Percentiles rank a stretch among this genome's conserved stretches.
phyloP scores from a whole-genome alignment of 2,888 invertebrate species.

The Nomada lathburiana region DNA sequence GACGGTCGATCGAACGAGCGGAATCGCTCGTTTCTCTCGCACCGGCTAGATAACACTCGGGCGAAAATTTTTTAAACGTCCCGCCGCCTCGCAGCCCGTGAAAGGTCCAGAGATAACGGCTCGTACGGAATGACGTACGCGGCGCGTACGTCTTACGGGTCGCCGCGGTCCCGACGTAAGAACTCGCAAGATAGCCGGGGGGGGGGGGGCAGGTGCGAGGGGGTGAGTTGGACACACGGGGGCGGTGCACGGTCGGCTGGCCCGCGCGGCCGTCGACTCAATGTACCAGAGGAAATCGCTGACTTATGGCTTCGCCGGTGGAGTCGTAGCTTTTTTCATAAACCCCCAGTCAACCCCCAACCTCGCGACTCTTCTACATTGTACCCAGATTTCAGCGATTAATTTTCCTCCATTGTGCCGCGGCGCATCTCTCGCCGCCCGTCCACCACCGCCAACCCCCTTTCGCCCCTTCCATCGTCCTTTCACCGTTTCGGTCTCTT shows the following conservation, averaged over 20 bases:
- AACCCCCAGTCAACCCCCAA: slow-evolving; percentile 76
- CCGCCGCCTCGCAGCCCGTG: slow-evolving; percentile 42
- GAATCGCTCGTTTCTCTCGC: slow-evolving; percentile 65
- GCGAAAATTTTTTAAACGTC: slow-evolving; percentile 78
- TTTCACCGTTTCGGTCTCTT: neutral
- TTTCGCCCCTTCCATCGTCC: neutral
- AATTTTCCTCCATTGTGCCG: slow-evolving; percentile 82
- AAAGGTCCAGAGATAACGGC: slow-evolving; percentile 80
- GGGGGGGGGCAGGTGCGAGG: too few species aligned
- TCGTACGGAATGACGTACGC: slow-evolving; percentile 79
- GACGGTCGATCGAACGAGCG: neutral
- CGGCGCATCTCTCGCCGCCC: slow-evolving; percentile 67
- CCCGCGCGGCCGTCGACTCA: slow-evolving; percentile 77
- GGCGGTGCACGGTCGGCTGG: slow-evolving; percentile 47
- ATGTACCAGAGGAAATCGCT: slow-evolving; percentile 84
- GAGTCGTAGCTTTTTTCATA: slow-evolving; percentile 82
- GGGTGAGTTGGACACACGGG: neutral
- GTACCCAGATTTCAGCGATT: slow-evolving; percentile 84
- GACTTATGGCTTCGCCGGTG: slow-evolving; percentile 82
- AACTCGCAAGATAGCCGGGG: slow-evolving; percentile 67
- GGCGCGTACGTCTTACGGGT: slow-evolving; percentile 73
- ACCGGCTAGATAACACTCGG: slow-evolving; percentile 70
- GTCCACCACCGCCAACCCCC: slow-evolving; percentile 14
- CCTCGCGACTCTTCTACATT: slow-evolving; percentile 82
- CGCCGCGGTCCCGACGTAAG: slow-evolving; percentile 52